Base-by-base conservation (phyloP, 2,797 vertebrate genomes). In the Anguilla anguilla region DNA sequence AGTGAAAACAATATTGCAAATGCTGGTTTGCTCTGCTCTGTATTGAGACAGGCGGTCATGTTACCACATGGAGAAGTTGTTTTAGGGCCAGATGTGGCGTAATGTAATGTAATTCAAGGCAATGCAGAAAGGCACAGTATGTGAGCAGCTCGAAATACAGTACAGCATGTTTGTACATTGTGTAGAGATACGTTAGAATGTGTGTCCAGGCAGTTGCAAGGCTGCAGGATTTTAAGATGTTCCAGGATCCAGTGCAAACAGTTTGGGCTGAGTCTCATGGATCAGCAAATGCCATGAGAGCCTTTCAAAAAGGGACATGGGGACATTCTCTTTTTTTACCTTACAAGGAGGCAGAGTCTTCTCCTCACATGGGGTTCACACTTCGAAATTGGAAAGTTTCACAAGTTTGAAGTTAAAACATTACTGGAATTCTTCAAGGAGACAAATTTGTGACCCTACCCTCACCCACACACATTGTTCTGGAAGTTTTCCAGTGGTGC, bases 201-300 rank as follows among this genome's bases (percentile, higher is more conserved):
- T 13, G 51, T 53, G 51, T 53, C 51, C 51, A n/a, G 83, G 59
- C n/a, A 69, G 61, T 86, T 86, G 85, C 85, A 53, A 51, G 64
- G 67, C 43, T 72, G 43, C 85, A 55, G 85, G n/a, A 86, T 72
- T n/a, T 61, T 74, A 86, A 55, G 85, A 46, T 43, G 69, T 86
- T 72, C 84, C n/a, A 22, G 59, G 51, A 43, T 31, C 53, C 39
- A 13, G 43, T 43, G 55, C 46, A 28, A n/a, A 28, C 43, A 43
- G 49, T 72, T 46, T 17, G 64, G 43, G 51, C 61, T 51, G 67
- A 74, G 64, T 86, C 51, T 53, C 49, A 74, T 67, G 69, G 43
- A 82, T n/a, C 10, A n/a, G 79, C 79, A 49, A 82, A 49, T 51
- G 79, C 43, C 46, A 22, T 11, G 25, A 11, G 43, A 6, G 43